Percentiles rank a stretch among this genome's conserved stretches.
phyloP scores from a whole-genome alignment of 2,888 invertebrate species.

The Therioaphis trifolii region DNA sequence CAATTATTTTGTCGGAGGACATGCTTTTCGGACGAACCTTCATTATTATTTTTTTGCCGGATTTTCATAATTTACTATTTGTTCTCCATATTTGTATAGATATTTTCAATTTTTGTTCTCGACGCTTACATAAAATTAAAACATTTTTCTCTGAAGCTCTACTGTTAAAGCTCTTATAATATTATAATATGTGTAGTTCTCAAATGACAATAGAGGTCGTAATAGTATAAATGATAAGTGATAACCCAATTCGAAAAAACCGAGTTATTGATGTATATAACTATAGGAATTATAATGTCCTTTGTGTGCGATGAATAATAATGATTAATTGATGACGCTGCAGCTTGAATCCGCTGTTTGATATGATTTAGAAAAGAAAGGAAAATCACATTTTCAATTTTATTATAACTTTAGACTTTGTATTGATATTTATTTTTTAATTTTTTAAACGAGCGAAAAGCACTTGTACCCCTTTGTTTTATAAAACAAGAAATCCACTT shows the following conservation, averaged over 20 bases:
- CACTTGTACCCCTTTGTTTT: not conserved
- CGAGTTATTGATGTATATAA: not conserved
- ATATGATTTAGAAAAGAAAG: not conserved
- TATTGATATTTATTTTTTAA: not conserved
- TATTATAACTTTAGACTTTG: not conserved
- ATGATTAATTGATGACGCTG: not conserved
- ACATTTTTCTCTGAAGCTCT: too few species aligned
- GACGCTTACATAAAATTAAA: too few species aligned
- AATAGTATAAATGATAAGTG: too few species aligned
- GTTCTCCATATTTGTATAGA: too few species aligned
- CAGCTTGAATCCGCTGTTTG: not conserved
- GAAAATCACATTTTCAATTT: not conserved
- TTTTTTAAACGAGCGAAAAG: not conserved
- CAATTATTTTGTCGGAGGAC: too few species aligned
- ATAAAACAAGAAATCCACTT: not conserved
- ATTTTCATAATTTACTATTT: too few species aligned
- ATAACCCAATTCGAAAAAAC: not conserved
- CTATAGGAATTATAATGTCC: not conserved
- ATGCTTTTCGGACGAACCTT: too few species aligned
- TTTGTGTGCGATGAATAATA: not conserved
- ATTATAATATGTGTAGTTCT: not conserved
- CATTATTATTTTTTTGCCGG: too few species aligned
- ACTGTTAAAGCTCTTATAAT: too few species aligned
- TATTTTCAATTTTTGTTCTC: too few species aligned
- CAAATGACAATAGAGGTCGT: not conserved